Evolutionary conservation across 2,113 vertebrate genomes (phyloP).

Genomic region (Melanotaenia duboulayi): DNA sequence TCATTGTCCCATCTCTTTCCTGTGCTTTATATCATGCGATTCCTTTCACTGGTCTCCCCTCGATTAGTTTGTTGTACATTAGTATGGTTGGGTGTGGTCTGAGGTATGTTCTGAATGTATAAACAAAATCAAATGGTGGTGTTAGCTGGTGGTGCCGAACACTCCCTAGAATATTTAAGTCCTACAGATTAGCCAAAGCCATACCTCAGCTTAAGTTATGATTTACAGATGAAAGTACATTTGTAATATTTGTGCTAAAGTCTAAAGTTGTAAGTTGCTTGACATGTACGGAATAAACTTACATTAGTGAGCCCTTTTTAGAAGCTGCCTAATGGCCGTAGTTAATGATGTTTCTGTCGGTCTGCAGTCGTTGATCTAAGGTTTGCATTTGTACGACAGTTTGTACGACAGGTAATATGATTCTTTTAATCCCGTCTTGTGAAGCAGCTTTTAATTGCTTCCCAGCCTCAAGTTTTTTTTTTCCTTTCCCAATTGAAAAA

Average conservation of each 20-base stretch:
- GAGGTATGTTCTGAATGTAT: neutral
- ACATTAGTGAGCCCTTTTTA: neutral
- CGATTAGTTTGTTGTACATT: neutral
- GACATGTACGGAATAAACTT: neutral
- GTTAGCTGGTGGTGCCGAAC: slow-evolving; percentile 13
- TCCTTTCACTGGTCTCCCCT: neutral
- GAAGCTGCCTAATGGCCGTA: neutral
- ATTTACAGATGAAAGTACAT: slow-evolving; percentile 11
- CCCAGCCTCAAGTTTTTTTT: slow-evolving; percentile 46
- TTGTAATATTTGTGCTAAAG: slow-evolving; percentile 1
- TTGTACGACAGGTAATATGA: slow-evolving; percentile 66
- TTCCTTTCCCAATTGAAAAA: slow-evolving; percentile 25
- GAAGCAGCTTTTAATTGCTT: slow-evolving; percentile 64
- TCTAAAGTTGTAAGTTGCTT: neutral
- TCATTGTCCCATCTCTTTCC: neutral
- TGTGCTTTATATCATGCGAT: neutral
- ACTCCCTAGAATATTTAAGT: neutral
- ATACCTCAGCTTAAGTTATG: neutral
- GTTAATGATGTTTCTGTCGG: neutral
- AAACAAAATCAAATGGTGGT: neutral
- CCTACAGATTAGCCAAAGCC: neutral
- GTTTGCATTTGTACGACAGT: slow-evolving; percentile 39
- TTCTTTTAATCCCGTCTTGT: slow-evolving; percentile 53
- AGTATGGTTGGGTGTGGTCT: slow-evolving; percentile 23
- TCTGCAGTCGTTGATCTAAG: slow-evolving; percentile 5